These are phyloP conservation scores for Tiphia femorata DNA, from an alignment of 2,888 invertebrate species.

Conservation along the genomic window DNA sequence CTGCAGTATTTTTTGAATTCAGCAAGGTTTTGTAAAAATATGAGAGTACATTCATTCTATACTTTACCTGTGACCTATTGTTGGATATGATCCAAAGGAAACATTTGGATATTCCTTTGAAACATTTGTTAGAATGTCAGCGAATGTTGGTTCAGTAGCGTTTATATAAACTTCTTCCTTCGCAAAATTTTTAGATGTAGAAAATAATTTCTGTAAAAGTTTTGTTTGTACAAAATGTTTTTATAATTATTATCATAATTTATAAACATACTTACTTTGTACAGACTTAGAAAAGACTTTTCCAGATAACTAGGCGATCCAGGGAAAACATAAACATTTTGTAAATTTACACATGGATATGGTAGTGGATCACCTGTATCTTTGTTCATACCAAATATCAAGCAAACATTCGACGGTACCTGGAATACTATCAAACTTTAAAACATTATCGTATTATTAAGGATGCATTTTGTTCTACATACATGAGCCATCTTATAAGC, in stretches of 20 bases:
- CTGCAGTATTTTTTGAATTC: conserved; percentile 46
- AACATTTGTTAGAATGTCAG: conserved; percentile 64
- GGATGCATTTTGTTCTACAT: no score
- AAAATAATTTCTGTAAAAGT: conserved; percentile 61
- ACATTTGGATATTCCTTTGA: conserved; percentile 70
- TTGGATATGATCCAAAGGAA: conserved; percentile 72
- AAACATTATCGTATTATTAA: background rate
- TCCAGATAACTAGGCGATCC: conserved; percentile 75
- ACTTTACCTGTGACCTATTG: conserved; percentile 67
- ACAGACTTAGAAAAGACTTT: conserved; percentile 63
- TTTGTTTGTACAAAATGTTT: background rate
- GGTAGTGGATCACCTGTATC: conserved; percentile 52
- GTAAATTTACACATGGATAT: conserved; percentile 70
- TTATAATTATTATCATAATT: background rate
- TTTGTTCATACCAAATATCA: conserved; percentile 66
- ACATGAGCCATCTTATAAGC: conserved; percentile 68
- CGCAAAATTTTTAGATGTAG: conserved; percentile 64
- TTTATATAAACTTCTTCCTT: conserved; percentile 68
- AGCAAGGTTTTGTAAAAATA: conserved; percentile 1
- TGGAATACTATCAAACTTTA: conserved; percentile 62
- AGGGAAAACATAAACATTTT: conserved; percentile 80
- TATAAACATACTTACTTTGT: conserved; percentile 49
- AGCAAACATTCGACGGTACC: conserved; percentile 69
- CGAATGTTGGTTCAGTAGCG: conserved; percentile 69
- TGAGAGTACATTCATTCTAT: background rate